These are phyloP conservation scores for Hexactinellida sp. DNA, from an alignment of 37 sponge, comb jelly and placozoan genomes.

Conservation along the genomic window DNA sequence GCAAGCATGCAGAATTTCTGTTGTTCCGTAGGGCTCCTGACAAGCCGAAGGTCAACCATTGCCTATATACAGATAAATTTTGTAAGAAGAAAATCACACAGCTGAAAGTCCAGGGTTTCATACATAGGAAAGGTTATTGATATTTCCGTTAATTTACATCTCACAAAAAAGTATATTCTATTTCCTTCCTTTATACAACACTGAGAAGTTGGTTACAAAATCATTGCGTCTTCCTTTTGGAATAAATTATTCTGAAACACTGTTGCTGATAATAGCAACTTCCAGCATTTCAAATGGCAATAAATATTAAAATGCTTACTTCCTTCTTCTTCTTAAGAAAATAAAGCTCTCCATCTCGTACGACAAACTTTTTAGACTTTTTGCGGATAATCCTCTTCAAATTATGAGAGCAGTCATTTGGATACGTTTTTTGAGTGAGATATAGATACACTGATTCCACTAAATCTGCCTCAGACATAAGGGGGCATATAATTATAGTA, in stretches of 20 bases:
- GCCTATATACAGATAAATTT: neutral
- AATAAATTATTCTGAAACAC: too few relatives aligned
- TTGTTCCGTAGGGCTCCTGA: neutral
- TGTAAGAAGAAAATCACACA: neutral
- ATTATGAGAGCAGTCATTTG: neutral
- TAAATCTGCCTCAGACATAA: too few relatives aligned
- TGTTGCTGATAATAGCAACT: too few relatives aligned
- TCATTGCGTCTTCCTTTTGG: too few relatives aligned
- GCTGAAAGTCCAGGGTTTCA: neutral
- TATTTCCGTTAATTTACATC: too few relatives aligned
- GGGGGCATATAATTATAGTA: too few relatives aligned
- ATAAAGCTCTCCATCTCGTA: neutral
- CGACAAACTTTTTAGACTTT: neutral
- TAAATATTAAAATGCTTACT: neutral
- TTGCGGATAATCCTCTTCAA: neutral
- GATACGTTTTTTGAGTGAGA: too few relatives aligned
- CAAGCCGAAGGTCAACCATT: neutral
- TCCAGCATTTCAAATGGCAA: too few relatives aligned
- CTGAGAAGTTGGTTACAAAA: too few relatives aligned
- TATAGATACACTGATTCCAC: too few relatives aligned
- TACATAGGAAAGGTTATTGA: neutral
- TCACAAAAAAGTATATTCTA: too few relatives aligned
- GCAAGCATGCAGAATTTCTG: neutral
- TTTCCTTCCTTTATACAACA: too few relatives aligned
- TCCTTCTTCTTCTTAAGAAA: neutral